Percentiles rank a stretch among this genome's conserved stretches.
These are phyloP conservation scores for Crambe crambe DNA, from an alignment of 37 sponge, comb jelly and placozoan genomes.

Conservation along the genomic window DNA sequence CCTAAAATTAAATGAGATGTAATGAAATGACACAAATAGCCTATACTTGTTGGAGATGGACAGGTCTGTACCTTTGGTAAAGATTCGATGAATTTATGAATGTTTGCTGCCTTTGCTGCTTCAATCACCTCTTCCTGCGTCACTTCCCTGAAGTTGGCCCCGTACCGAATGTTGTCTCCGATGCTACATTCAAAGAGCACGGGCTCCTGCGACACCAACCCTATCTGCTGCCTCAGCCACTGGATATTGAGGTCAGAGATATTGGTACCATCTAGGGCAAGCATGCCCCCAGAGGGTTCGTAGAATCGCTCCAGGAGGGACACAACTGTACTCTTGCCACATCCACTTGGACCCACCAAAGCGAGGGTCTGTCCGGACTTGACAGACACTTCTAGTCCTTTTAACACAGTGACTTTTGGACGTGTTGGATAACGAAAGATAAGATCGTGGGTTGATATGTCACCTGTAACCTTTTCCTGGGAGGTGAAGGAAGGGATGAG, in stretches of 20 bases:
- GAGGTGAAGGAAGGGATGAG: background rate
- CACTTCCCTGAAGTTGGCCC: constrained; percentile 82
- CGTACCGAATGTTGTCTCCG: constrained; percentile 94
- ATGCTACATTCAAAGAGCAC: constrained; percentile 79
- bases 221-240: constrained; percentile 83
- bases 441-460: constrained; percentile 52
- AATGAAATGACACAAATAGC: background rate
- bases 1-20: constrained; percentile 17
- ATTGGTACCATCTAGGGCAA: constrained; percentile 59
- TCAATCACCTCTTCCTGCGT: constrained; percentile 77
- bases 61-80: constrained; percentile 73
- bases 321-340: constrained; percentile 96
- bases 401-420: constrained; percentile 67
- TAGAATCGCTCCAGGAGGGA: constrained; percentile 93
- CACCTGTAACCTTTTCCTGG: constrained; percentile 59
- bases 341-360: constrained; percentile 96
- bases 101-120: constrained; percentile 93
- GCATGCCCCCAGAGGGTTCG: constrained; percentile 55
- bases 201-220: constrained; percentile 90
- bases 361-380: constrained; percentile 90
- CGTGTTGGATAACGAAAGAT: constrained; percentile 80
- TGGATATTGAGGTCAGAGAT: constrained; percentile 66
- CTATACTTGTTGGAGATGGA: background rate
- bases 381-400: constrained; percentile 57
- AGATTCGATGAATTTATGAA: constrained; percentile 81